These are phyloP conservation scores for Meloidogyne exigua DNA, from an alignment of 1,140 invertebrate genomes.

Conservation along the genomic window DNA sequence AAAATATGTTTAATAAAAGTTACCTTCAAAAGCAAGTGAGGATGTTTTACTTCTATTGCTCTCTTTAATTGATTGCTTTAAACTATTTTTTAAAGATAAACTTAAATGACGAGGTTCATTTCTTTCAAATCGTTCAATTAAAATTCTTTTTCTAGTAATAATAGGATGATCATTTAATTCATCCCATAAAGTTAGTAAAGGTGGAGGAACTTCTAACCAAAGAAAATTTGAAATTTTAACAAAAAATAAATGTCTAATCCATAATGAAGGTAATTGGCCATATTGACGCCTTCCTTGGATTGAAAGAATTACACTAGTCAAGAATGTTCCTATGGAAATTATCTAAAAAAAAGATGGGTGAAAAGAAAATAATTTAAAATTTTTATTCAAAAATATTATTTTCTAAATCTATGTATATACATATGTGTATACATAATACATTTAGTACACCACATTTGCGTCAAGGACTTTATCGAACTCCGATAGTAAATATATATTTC, in stretches of 20 bases:
- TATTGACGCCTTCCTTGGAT: constrained; percentile 63
- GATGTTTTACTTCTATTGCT: background rate
- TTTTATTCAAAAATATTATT: too few relatives aligned
- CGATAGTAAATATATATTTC: background rate
- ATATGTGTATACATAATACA: too few relatives aligned
- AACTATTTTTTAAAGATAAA: background rate
- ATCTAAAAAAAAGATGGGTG: constrained; percentile 28
- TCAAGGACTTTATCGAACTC: too few relatives aligned
- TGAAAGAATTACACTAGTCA: constrained; percentile 57
- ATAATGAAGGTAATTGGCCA: constrained; percentile 50
- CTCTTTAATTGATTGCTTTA: background rate
- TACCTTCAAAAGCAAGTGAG: background rate
- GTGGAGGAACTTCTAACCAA: constrained; percentile 55
- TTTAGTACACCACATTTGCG: too few relatives aligned
- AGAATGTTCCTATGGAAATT: constrained; percentile 62
- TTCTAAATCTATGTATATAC: too few relatives aligned
- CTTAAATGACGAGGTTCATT: background rate
- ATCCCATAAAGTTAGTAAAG: constrained; percentile 53
- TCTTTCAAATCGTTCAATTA: background rate
- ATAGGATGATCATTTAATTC: constrained; percentile 51
- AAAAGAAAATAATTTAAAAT: background rate
- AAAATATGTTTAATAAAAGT: background rate
- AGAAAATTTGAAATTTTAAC: constrained; percentile 43
- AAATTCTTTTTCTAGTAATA: background rate
- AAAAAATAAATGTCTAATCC: constrained; percentile 56